Base-by-base conservation (phyloP, 2,797 vertebrate species). In the Gobio occitaniae region DNA sequence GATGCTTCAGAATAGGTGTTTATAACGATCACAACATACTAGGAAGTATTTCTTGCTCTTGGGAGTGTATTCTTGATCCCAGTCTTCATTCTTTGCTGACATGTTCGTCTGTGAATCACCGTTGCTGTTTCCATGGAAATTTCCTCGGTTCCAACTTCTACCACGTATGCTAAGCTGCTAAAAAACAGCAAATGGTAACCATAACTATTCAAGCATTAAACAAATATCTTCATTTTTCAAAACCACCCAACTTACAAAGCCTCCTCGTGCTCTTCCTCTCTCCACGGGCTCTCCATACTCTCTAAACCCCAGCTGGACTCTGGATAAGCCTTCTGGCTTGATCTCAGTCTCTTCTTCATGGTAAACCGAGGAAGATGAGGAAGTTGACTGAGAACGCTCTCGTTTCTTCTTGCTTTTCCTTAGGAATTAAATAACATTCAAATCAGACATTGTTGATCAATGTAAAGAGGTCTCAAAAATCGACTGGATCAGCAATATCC, bases 41-140 rank as follows among this genome's bases (percentile, higher is more conserved):
- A 97, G 91, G 93, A 97, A 99, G 94, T 98, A 99, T 89, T 97
- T 97, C 93, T 97, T 97, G 97, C 96, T 98, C 93, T 98, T 98
- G 15, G 96, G 96, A 0, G 96, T 97, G 89, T 96, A 97, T 86
- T 99, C 98, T 0, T 97, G 96, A 87, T 98, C 96, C 98, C 97
- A 98, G 80, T 97, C 97, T 88, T 98, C 96, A 84, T 95, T 97
- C 70, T 96, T 94, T 90, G 63, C 93, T 29, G 96, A 91, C 66
- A 87, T 92, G 91, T 92, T 32, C 44, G 66, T 54, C 25, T 78
- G 78, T 47, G 95, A 69, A 86, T 95, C 86, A 13, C 93, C 95
- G 70, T 95, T 96, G 82, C 93, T 92, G 88, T 95, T 96, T 91
- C 95, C 96, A 61, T 96, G 96, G 87, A 95, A 95, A 93, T 89